A percentile compares a stretch with the other conserved stretches of the same genome.
Evolutionary conservation across 2,888 invertebrate species (phyloP).

Genomic region (Gryllus longicercus): DNA sequence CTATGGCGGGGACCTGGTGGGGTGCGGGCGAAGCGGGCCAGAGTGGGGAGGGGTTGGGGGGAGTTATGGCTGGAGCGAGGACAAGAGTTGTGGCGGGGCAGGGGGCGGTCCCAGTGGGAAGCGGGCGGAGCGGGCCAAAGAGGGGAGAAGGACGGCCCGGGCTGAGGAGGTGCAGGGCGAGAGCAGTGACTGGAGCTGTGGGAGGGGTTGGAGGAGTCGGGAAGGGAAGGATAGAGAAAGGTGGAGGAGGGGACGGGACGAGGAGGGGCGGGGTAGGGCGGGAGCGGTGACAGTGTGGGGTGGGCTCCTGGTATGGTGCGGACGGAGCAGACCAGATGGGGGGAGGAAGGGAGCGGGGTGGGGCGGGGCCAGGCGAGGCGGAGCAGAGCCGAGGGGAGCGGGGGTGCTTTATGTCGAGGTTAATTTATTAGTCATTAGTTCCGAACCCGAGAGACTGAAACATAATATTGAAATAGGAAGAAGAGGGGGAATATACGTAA

Average conservation of each 20-base stretch:
- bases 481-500: too few species aligned
- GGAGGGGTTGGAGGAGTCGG: too few species aligned
- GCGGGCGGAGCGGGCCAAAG: neutral
- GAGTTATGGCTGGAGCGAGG: too few species aligned
- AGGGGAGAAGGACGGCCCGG: neutral
- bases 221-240: neutral
- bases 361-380: too few species aligned
- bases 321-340: neutral
- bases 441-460: neutral
- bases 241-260: neutral
- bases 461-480: neutral
- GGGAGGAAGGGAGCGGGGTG: neutral
- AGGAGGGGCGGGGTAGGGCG: too few species aligned
- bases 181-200: too few species aligned
- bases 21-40: neutral
- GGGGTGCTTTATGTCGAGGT: neutral
- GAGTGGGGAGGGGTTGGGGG: too few species aligned
- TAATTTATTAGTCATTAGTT: conserved; percentile 9
- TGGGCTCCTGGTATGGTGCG: neutral
- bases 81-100: too few species aligned
- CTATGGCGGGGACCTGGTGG: neutral
- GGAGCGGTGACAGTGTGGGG: too few species aligned
- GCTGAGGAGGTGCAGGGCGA: too few species aligned
- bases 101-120: neutral
- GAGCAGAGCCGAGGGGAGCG: neutral